Evolutionary conservation across 2,113 vertebrate genomes (phyloP).

Genomic region (Pluvianellus socialis): DNA sequence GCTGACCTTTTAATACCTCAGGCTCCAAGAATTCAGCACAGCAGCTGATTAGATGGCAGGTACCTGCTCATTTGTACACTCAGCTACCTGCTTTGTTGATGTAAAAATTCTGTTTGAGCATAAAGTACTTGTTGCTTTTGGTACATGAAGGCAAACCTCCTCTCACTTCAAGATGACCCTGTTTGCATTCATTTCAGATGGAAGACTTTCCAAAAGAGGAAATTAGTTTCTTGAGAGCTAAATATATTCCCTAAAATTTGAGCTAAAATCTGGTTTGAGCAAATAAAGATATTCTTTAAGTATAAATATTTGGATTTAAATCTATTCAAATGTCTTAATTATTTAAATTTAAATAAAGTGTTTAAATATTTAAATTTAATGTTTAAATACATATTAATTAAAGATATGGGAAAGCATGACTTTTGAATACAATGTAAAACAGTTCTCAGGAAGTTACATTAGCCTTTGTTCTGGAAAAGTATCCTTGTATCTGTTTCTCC

Average conservation of each 20-base stretch:
- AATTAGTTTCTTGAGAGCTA: neutral
- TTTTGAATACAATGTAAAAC: neutral
- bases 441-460: neutral
- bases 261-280: neutral
- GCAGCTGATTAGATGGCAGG: neutral
- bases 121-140: neutral
- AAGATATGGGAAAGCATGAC: neutral
- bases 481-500: neutral
- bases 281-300: constrained; percentile 18
- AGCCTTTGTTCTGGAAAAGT: neutral
- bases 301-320: constrained; percentile 7
- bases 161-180: neutral
- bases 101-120: neutral
- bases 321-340: neutral
- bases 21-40: neutral
- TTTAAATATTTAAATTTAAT: neutral
- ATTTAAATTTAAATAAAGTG: neutral
- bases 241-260: neutral
- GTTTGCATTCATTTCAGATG: neutral
- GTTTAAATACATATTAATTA: constrained; percentile 1
- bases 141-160: neutral
- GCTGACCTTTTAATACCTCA: neutral
- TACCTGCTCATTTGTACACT: neutral
- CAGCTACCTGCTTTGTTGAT: neutral
- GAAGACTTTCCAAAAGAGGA: neutral